Percentiles rank a stretch among this genome's conserved stretches.
phyloP scores from a whole-genome alignment of 1,140 invertebrate genomes.

The Sycobia sp. region DNA sequence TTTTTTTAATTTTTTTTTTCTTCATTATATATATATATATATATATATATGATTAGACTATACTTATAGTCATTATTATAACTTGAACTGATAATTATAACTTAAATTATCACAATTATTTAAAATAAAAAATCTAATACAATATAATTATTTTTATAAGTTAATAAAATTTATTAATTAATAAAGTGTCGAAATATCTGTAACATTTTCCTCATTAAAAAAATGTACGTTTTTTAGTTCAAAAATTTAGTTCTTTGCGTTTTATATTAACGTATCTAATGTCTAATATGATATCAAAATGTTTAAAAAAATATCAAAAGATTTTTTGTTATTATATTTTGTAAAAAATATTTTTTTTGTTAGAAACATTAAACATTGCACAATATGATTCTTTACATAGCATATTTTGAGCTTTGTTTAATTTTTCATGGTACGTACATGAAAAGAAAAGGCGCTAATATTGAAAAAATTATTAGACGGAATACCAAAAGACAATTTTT shows the following conservation, averaged over 20 bases:
- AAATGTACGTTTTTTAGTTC: slow-evolving; percentile 5
- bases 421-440: slow-evolving; percentile 14
- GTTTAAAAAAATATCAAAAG: not conserved
- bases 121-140: not conserved
- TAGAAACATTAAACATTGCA: not conserved
- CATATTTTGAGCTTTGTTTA: not conserved
- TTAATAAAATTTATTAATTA: slow-evolving; percentile 17
- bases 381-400: not conserved
- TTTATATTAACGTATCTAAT: slow-evolving; percentile 9
- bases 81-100: not conserved
- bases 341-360: not conserved
- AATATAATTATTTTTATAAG: not conserved
- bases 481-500: slow-evolving; percentile 46
- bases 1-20: slow-evolving; percentile 1
- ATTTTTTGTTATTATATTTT: slow-evolving; percentile 5
- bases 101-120: slow-evolving; percentile 4
- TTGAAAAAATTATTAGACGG: slow-evolving; percentile 2
- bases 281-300: slow-evolving; percentile 14
- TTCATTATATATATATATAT: too few relatives aligned
- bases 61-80: not conserved
- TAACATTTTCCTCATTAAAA: not conserved
- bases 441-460: too few relatives aligned
- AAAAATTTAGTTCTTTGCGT: slow-evolving; percentile 6
- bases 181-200: slow-evolving; percentile 3
- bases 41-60: too few relatives aligned